Evolutionary conservation across 2,797 vertebrate species (phyloP), one percentile per base, ranked within the genome.

Genomic region (Dendrocincla tyrannina): DNA sequence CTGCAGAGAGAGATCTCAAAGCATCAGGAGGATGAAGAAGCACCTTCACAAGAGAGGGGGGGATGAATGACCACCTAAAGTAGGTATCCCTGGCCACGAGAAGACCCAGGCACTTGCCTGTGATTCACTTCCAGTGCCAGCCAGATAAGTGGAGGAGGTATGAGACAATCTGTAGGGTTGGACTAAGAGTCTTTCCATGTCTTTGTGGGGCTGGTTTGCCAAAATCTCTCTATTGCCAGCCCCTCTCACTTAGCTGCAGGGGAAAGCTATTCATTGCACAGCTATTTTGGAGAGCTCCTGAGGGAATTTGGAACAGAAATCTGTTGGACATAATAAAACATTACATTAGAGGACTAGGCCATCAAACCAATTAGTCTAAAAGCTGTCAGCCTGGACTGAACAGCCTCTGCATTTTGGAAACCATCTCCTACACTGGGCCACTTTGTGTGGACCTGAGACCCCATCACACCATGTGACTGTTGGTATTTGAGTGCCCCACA

Each of bases 231-330:
- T 83, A 67, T 68, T 62, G 66, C 69, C 85, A 88, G 69, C 4
- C 2, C 55, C 58, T 73, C 66, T 86, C 62, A 67, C 49, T 72
- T 56, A 63, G 74, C 66, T 95, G 44, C 47, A 62, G 73, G 74
- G 60, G 69, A 91, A 78, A 90, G 63, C 90, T 96, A 69, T 88
- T 90, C 88, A 88, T 47, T 87, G 59, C 94, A 73, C 32, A 88
- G 92, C 47, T 82, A 59, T 90, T 96, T 86, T 91, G 69, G 87
- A 90, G 79, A 88, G 66, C 52, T 93, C 89, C 77, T 91, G 75
- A 30, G 73, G 80, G 95, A 91, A 85, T 79, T 82, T 87, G 85
- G 93, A 95, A 85, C 59, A 95, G 66, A 85, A 95, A 95, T 70
- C 80, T 79, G 55, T 58, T 94, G 83, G 74, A 95, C 14, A 3